Evolutionary conservation across 2,888 invertebrate genomes (phyloP), one percentile per base, ranked within the genome.

Genomic region (Apoda limacodes): DNA sequence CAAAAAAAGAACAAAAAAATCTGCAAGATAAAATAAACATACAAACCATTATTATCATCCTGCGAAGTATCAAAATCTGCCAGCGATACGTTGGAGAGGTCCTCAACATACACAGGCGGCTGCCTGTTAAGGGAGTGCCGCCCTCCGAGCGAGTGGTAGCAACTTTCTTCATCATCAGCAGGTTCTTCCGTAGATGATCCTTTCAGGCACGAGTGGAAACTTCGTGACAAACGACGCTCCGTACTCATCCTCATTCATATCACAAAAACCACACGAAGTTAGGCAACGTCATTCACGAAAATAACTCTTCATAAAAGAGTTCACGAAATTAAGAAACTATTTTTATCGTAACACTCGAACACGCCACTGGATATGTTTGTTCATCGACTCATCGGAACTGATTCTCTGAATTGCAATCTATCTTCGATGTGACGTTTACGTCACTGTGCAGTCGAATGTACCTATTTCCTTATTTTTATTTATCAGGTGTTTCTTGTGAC

Each of bases 161-260:
- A 78, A 40, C 55, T 71, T 34, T 80, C 81, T 37, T 78, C 82
- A 5, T 75, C 75, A 46, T 80, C 80, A 13, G 69, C 72, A 21
- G 70, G 81, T 53, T 80, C 81, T 60, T 81, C 81, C 43, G 81
- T 80, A 37, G 81, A 78, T 37, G 82, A 81, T 20, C 87, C 87
- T 47, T 87, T 84, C 47, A 87, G 75, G 53, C 87, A 87, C 38
- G 87, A 86, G 69, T 87, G 87, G 61, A 87, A 87, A 56, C 87
- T 86, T 59, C 87, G 81, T 27, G 86, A 86, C 42, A 86, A 78
- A 37, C 87, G 81, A 41, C 85, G 70, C 55, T 82, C 82, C 56
- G 81, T 78, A 48, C 81, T 81, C 82, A 82, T 82, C 48, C 46
- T 75, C 63, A 64, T 54, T 59, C 78, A 78, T 76, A 57, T 72